Base-by-base conservation (phyloP, 2,113 vertebrate species). In the Ranitomeya variabilis region DNA sequence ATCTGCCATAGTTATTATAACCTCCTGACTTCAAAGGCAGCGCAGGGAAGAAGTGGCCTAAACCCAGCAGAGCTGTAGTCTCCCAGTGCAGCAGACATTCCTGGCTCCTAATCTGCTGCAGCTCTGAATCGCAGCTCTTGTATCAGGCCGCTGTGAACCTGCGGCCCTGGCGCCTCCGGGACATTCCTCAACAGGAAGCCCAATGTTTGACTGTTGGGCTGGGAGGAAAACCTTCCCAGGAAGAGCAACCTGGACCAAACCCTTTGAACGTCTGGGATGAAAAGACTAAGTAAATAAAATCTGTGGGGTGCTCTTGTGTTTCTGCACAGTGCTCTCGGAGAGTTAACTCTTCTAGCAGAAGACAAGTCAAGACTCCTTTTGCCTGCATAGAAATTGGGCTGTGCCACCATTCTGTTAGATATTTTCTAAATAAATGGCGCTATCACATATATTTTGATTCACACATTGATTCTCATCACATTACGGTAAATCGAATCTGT, bases 151-250 rank as follows among this genome's bases (percentile, higher is more conserved):
- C 95, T 93, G 92, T 94, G 94, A 94, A 95, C 94, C 93, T 92
- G 89, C 91, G 93, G 94, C 95, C 90, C 90, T 88, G 93, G 94
- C 93, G 93, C 93, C 92, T 93, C 93, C 92, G 92, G 95, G 95
- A 94, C 92, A 90, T 94, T 94, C 95, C 94, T 92, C 91, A 93
- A 94, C 96, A 94, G 96, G 96, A 97, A 97, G 94, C 93, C 92
- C 94, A 91, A 92, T 84, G 93, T 95, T 97, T 97, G 97, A 94
- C 95, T 95, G 94, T 96, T 94, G 93, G 93, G 84, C 92, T 90
- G 93, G 95, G 93, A 95, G 93, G 95, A 95, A 96, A 94, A 93
- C 93, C 96, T 96, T 95, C 95, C 95, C 96, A 96, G 96, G 95
- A 96, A 95, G 93, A 94, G 93, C 93, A 93, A 92, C 93, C 93